These are phyloP conservation scores for Caenorhabditis panamensis DNA, from an alignment of 2,888 invertebrate genomes.

Conservation along the genomic window DNA sequence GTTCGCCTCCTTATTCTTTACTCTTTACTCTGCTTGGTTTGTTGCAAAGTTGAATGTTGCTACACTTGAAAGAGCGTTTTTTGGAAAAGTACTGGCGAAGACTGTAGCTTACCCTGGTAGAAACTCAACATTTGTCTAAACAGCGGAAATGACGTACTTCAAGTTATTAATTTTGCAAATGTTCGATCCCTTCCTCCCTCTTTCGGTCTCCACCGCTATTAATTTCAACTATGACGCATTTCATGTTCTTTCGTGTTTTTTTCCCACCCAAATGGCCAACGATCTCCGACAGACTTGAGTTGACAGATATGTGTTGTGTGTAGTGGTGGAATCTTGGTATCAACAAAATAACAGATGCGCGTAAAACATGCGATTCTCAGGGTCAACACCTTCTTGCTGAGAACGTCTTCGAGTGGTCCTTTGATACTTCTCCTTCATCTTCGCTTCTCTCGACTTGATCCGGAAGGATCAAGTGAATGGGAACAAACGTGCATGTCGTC, in stretches of 20 bases:
- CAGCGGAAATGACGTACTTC: conserved; percentile 44
- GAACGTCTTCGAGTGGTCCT: background rate
- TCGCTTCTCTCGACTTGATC: conserved; percentile 2
- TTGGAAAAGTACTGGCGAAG: no score
- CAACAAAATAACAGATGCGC: conserved; percentile 18
- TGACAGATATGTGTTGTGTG: conserved; percentile 11
- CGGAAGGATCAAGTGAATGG: conserved; percentile 26
- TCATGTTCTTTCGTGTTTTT: no score
- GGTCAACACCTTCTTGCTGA: background rate
- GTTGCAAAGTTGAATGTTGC: background rate
- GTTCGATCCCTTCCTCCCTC: conserved; percentile 6
- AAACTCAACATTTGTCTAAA: no score
- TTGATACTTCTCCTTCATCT: background rate
- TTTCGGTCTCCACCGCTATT: conserved; percentile 20
- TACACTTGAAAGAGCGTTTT: no score
- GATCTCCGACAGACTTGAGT: conserved; percentile 18
- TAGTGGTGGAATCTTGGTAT: background rate
- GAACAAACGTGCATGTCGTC: conserved; percentile 10
- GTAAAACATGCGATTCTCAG: conserved; percentile 29
- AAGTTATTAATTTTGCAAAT: conserved; percentile 19
- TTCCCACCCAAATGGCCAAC: conserved; percentile 35
- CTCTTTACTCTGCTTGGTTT: background rate
- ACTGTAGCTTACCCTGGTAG: no score
- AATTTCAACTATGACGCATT: conserved; percentile 50
- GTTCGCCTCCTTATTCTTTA: conserved; percentile 18